These are phyloP conservation scores for Hofmannophila pseudospretella DNA, from an alignment of 2,888 invertebrate species.

Conservation along the genomic window DNA sequence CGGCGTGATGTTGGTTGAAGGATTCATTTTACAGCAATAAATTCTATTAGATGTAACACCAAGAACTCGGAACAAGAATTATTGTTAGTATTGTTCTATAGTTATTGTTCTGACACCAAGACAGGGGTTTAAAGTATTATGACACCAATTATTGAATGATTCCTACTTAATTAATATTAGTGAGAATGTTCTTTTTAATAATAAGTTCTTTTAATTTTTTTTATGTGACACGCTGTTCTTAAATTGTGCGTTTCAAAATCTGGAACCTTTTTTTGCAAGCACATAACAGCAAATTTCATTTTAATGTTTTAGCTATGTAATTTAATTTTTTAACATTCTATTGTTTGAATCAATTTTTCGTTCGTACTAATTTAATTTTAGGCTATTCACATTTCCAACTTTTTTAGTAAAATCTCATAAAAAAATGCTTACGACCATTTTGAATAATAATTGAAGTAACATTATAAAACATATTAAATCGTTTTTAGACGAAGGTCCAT, in stretches of 20 bases:
- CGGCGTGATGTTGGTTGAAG: no score
- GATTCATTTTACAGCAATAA: neutral
- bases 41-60: constrained; percentile 3
- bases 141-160: constrained; percentile 6
- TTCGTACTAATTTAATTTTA: constrained; percentile 26
- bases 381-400: constrained; percentile 16
- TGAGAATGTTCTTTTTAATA: constrained; percentile 1
- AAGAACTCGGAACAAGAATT: no score
- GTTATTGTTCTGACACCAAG: no score
- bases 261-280: no score
- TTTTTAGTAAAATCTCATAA: constrained; percentile 7
- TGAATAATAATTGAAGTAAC: constrained; percentile 11
- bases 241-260: neutral
- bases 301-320: neutral
- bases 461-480: constrained; percentile 14
- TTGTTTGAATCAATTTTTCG: constrained; percentile 7
- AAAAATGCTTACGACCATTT: constrained; percentile 11
- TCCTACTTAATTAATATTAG: constrained; percentile 4
- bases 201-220: neutral
- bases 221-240: no score
- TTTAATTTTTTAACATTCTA: constrained; percentile 1
- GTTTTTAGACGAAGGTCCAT: constrained; percentile 30
- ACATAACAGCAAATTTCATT: no score
- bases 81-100: no score
- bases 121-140: constrained; percentile 2